Evolutionary conservation across 1,140 invertebrate species (phyloP).

Genomic region (Semibalanus balanoides): DNA sequence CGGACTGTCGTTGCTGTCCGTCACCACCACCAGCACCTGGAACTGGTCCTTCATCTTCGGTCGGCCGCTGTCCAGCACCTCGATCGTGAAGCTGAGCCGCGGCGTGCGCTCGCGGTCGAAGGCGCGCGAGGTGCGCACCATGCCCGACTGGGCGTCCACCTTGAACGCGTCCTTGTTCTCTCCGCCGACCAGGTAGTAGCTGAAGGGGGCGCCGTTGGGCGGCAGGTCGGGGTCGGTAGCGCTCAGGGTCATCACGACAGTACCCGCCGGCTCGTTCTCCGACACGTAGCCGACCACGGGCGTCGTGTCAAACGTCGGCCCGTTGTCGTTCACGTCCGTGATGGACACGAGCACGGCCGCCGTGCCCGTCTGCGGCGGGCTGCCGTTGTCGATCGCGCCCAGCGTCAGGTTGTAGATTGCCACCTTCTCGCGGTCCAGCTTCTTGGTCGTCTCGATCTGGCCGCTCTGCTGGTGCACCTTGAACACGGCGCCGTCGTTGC

Average conservation of each 20-base stretch:
- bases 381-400: slow-evolving; percentile 75
- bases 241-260: slow-evolving; percentile 63
- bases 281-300: slow-evolving; percentile 56
- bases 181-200: slow-evolving; percentile 60
- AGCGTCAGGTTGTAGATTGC: slow-evolving; percentile 63
- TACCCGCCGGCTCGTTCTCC: slow-evolving; percentile 75
- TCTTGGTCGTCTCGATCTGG: slow-evolving; percentile 53
- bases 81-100: slow-evolving; percentile 53
- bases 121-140: slow-evolving; percentile 56
- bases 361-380: slow-evolving; percentile 73
- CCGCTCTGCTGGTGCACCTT: slow-evolving; percentile 76
- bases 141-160: slow-evolving; percentile 60
- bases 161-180: slow-evolving; percentile 57
- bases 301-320: slow-evolving; percentile 59
- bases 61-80: slow-evolving; percentile 75
- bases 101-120: slow-evolving; percentile 69
- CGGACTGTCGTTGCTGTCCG: slow-evolving; percentile 84
- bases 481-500: slow-evolving; percentile 51
- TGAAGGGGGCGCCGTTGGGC: slow-evolving; percentile 83
- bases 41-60: slow-evolving; percentile 66
- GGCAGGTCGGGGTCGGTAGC: slow-evolving; percentile 78
- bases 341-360: slow-evolving; percentile 59
- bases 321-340: slow-evolving; percentile 85
- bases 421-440: slow-evolving; percentile 67
- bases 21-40: slow-evolving; percentile 54